Percentiles rank a stretch among this genome's conserved stretches.
Conservation (phyloP, 2,797 vertebrate species). For the Sebastes hopkinsi region DNA sequence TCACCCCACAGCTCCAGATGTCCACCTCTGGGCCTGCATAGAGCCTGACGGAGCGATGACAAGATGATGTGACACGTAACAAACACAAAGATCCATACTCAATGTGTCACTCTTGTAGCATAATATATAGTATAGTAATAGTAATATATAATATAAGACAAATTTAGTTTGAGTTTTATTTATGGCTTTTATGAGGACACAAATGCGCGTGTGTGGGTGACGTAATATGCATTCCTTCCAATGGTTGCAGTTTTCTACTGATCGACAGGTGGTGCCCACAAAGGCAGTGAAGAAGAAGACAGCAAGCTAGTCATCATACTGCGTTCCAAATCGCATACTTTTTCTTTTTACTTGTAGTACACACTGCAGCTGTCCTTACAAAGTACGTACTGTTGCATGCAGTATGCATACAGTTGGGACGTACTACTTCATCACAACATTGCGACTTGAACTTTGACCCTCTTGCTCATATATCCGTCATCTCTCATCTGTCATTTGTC, state of each 20-base stretch:
- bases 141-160: no score
- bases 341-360: not conserved
- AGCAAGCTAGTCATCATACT: not conserved
- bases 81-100: not conserved
- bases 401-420: no score
- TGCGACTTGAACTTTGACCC: no score
- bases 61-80: not conserved
- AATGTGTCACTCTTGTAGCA: not conserved
- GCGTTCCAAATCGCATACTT: not conserved
- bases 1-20: conserved; percentile 98
- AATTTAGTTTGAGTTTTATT: not conserved
- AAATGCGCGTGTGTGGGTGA: not conserved
- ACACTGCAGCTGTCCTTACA: not conserved
- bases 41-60: conserved; percentile 78
- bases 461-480: not conserved
- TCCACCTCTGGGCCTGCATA: conserved; percentile 98
- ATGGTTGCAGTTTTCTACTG: no score
- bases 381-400: not conserved
- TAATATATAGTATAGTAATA: not conserved
- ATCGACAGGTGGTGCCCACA: no score
- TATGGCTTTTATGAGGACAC: not conserved
- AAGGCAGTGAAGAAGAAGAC: no score
- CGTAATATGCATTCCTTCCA: no score
- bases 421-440: not conserved
- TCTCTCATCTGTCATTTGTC: no score